phyloP scores from a whole-genome alignment of 2,797 vertebrate species.

The Eulemur albifrons region DNA sequence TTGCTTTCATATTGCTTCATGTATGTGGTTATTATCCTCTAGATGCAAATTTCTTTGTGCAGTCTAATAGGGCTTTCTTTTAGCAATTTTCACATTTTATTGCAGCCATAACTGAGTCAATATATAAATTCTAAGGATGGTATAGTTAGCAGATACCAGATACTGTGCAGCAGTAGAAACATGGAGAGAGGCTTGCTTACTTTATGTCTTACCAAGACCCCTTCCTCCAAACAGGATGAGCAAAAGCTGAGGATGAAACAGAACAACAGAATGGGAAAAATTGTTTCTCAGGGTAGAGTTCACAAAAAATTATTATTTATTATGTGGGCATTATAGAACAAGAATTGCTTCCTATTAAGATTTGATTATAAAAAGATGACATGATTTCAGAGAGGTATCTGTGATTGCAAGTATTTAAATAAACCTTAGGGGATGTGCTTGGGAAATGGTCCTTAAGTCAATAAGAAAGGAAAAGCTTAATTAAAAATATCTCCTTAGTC shows the following conservation, averaged over 20 bases:
- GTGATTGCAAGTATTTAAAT: neutral
- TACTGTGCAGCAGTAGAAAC: neutral
- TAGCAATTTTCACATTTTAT: neutral
- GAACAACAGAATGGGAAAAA: neutral
- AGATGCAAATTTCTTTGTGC: neutral
- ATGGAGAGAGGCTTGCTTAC: neutral
- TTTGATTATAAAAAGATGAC: neutral
- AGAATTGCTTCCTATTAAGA: neutral
- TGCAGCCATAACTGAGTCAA: neutral
- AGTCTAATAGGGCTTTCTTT: neutral
- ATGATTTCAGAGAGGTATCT: neutral
- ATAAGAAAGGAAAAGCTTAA: constrained; percentile 72
- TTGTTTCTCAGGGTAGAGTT: neutral
- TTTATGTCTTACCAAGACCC: neutral
- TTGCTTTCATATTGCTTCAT: neutral
- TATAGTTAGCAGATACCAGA: neutral
- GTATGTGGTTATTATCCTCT: neutral
- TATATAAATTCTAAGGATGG: neutral
- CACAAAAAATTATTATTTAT: neutral
- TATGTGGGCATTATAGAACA: neutral
- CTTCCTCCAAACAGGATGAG: neutral
- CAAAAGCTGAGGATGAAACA: neutral
- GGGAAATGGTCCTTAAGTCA: constrained; percentile 21
- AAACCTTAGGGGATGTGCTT: neutral
- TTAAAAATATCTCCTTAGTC: constrained; percentile 78